A percentile compares a stretch with the other conserved stretches of the same genome.
phyloP scores from a whole-genome alignment of 2,113 vertebrate species.

The Condylura cristata region DNA sequence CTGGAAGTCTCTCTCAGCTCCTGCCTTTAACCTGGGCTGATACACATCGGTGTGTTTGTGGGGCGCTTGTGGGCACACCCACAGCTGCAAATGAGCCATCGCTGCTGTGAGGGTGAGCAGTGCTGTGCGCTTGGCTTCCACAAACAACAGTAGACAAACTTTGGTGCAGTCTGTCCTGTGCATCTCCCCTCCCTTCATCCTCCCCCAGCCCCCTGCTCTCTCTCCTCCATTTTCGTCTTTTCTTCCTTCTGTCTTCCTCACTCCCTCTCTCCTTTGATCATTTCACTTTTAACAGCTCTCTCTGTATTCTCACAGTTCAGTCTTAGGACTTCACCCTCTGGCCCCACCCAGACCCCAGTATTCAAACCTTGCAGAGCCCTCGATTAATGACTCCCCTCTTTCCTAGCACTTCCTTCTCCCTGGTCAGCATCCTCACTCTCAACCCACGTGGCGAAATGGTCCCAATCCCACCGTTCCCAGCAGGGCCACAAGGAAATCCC shows the following conservation, averaged over 20 bases:
- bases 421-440: not conserved
- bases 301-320: not conserved
- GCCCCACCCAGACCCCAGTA: not conserved
- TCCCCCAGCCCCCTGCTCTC: too few species aligned
- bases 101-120: too few species aligned
- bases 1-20: not conserved
- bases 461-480: not conserved
- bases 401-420: not conserved
- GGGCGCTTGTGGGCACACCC: too few species aligned
- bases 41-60: too few species aligned
- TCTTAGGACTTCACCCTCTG: not conserved
- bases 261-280: not conserved
- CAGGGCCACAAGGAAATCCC: not conserved
- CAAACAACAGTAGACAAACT: not conserved
- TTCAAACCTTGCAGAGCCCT: not conserved
- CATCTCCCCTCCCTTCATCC: not conserved
- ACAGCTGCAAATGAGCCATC: not conserved
- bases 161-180: not conserved
- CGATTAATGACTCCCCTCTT: not conserved
- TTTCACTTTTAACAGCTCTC: not conserved
- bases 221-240: too few species aligned
- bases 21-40: not conserved
- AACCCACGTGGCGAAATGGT: not conserved
- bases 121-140: not conserved
- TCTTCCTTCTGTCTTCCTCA: too few species aligned